These are phyloP conservation scores for Neolamprologus toae DNA, from an alignment of 2,113 vertebrate genomes.

Conservation along the genomic window DNA sequence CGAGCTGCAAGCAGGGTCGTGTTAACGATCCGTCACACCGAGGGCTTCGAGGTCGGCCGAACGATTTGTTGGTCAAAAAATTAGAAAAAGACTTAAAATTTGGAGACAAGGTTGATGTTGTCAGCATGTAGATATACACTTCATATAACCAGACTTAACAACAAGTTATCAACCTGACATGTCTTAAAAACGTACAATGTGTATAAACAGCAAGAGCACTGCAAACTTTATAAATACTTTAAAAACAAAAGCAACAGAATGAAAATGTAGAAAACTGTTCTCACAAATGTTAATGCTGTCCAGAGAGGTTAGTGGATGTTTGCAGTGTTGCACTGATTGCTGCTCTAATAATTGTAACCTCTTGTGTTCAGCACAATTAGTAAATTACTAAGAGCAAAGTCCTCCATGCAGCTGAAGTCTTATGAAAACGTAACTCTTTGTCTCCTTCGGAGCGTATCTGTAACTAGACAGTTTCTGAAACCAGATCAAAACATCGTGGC, in stretches of 20 bases:
- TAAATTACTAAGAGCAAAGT: not conserved
- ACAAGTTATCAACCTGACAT: fast-evolving
- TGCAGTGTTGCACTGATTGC: not conserved
- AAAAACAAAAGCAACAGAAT: not conserved
- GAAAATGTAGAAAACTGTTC: not conserved
- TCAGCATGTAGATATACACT: not conserved
- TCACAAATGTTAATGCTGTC: not conserved
- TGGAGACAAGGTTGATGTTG: not conserved
- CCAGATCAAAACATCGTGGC: not conserved
- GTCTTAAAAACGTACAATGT: fast-evolving
- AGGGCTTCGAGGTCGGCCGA: not conserved
- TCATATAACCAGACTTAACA: not conserved
- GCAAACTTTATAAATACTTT: not conserved
- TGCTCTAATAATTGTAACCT: not conserved
- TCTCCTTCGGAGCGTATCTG: not conserved
- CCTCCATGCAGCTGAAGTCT: fast-evolving
- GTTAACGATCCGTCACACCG: not conserved
- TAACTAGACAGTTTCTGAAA: not conserved
- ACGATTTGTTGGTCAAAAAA: not conserved
- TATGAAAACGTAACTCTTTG: not conserved
- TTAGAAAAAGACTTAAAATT: not conserved
- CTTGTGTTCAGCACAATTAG: not conserved
- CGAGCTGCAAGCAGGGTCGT: not conserved
- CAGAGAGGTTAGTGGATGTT: not conserved
- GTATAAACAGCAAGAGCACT: not conserved